phyloP scores from a whole-genome alignment of 2,113 vertebrate genomes.

The Phalacrocorax pelagicus region DNA sequence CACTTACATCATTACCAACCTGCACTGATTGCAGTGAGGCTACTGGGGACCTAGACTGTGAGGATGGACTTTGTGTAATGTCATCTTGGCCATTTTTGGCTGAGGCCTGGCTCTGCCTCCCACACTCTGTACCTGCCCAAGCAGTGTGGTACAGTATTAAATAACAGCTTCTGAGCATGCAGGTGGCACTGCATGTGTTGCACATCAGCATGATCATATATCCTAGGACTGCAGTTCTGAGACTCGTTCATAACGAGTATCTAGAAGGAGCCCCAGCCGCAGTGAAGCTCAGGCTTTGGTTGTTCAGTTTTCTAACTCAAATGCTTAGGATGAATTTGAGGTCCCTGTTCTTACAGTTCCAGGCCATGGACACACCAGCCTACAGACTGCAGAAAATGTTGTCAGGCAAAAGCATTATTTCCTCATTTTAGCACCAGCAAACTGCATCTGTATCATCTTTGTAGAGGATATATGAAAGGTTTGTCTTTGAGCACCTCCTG shows the following conservation, averaged over 20 bases:
- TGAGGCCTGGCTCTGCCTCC: not conserved
- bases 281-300: not conserved
- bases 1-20: not conserved
- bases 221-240: not conserved
- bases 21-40: not conserved
- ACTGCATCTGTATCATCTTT: not conserved
- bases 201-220: not conserved
- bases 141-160: rapidly evolving
- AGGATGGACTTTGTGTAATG: rapidly evolving
- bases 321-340: not conserved
- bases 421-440: not conserved
- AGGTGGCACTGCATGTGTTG: too few species aligned
- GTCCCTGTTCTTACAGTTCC: not conserved
- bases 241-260: not conserved
- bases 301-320: not conserved
- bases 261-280: not conserved
- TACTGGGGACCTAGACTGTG: not conserved
- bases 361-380: not conserved
- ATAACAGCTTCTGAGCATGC: not conserved
- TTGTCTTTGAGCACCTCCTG: not conserved
- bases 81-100: not conserved
- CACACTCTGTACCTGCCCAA: not conserved
- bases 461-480: rapidly evolving
- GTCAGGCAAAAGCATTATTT: not conserved
- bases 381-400: not conserved